Evolutionary conservation across 2,797 vertebrate genomes (phyloP), one percentile per base, ranked within the genome.

Genomic region (Mustela erminea): DNA sequence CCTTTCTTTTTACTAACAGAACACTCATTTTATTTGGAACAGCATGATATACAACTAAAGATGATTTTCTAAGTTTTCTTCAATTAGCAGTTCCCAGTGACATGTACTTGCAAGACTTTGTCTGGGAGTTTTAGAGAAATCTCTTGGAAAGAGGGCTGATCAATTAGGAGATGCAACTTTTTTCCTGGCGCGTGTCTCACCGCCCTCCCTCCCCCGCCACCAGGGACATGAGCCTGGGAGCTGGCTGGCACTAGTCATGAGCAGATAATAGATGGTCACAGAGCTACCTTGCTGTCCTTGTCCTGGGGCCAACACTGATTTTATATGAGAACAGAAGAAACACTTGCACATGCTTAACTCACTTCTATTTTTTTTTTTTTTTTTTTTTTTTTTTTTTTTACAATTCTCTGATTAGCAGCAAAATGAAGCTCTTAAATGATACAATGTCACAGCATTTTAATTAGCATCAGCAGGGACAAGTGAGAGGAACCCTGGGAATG

Each of bases 151-250:
- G 38, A 60, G 10, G 10, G 5, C 9, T 3, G 10, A 38, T 43
- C 27, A 9, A 14, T 38, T n/a, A 83, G 23, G 49, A 84, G 3
- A 38, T 14, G 12, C 1, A 13, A 5, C 3, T 14, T 12, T 60
- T n/a, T 14, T 2, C 38, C 52, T 43, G 32, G 17, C 1, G 0
- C 7, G 13, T 0, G 25, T 66, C 17, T 77, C 5, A 1, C 43
- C 43, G 1, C 8, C 46, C 46, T 0, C 2, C n/a, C 23, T 15
- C 3, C 35, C 12, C 4, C 32, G 23, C 14, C 21, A 3, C 21
- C 66, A n/a, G 14, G 20, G n/a, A 32, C 12, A 29, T 18, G 9
- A 85, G 17, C 21, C 3, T 32, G 13, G 32, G 64, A 77, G 41
- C 4, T 38, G 46, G 32, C 12, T 56, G 21, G 21, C 52, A 11